Evolutionary conservation across 2,888 invertebrate species (phyloP), one percentile per base, ranked within the genome.

Genomic region (Tiphia femorata): DNA sequence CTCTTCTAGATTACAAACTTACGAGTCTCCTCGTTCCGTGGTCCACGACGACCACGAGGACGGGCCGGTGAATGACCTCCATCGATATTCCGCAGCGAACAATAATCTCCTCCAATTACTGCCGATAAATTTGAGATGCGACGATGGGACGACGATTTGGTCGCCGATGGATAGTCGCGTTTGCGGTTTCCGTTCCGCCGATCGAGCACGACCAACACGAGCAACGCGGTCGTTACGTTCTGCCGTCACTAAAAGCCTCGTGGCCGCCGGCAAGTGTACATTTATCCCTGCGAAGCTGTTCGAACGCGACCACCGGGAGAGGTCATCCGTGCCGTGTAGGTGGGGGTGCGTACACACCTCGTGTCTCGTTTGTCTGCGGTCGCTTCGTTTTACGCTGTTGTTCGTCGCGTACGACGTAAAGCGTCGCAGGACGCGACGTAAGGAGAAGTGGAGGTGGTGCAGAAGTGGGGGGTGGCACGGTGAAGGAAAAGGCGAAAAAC

Each of bases 281-380:
- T 82, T 82, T 83, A 82, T 82, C 78, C 81, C 74, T 78, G 73
- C 77, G 73, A 74, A 59, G 69, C 64, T 73, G 74, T 78, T 80
- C 76, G 77, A 78, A 79, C 76, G 51, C 64, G 74, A 77, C 77
- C 77, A 79, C 65, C 40, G 69, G 78, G 82, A n/a, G n/a, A 82
- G 82, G 82, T 83, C 82, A 82, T 80, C 78, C 71, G 64, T 64
- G 49, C 65, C 64, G n/a, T 1, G 49, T 41, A 60, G 52, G 74
- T 69, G 70, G 78, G 75, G 78, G 56, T 49, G 42, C 49, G 44
- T 53, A 52, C 63, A 66, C 73, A 76, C 72, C 72, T 70, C 48
- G 43, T 43, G 57, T 57, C n/a, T 16, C n/a, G 12, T 29, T 40
- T n/a, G 14, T 41, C 12, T 8, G n/a, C 4, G 2, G 17, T 3